Base-by-base conservation (phyloP, 2,888 invertebrate genomes). In the Alloscopus bannaensis region DNA sequence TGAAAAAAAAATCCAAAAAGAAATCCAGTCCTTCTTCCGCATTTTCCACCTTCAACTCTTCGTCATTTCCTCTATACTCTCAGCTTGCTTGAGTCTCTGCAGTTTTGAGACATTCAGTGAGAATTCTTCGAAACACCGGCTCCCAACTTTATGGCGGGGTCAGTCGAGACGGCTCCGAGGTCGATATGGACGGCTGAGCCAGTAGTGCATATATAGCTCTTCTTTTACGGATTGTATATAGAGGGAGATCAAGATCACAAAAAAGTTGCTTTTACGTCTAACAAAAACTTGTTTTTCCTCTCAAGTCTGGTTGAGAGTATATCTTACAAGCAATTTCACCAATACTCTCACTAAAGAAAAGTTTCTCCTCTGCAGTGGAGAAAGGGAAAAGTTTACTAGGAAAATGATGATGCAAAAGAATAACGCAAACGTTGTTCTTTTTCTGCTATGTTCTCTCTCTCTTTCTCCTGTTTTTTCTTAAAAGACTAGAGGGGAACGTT, bases 201-300 rank as follows among this genome's bases (percentile, higher is more conserved):
- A n/a, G n/a, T n/a, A n/a, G n/a, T n/a, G n/a, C n/a, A n/a, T n/a
- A n/a, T n/a, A n/a, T n/a, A n/a, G n/a, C n/a, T n/a, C n/a, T n/a
- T n/a, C 18, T 24, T 36, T 75, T 18, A 29, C 45, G n/a, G 47
- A 66, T 55, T n/a, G n/a, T n/a, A n/a, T n/a, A n/a, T n/a, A n/a
- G n/a, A n/a, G n/a, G 36, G 24, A 66, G 75, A 75, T 66, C 66
- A 66, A 75, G n/a, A n/a, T n/a, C n/a, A n/a, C n/a, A n/a, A 47
- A 22, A 70, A 70, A 60, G 36, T 52, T 64, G 36, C 20, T 64
- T 57, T 62, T 50, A 52, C 64, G 26, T 31, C 29, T 26, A n/a
- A 24, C 24, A 64, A 64, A 11, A 11, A 26, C 13, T n/a, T 64
- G 13, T 3, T 52, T 8, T 52, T 36, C 36, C 13, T 57, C 24